Evolutionary conservation across 2,113 vertebrate species (phyloP).

Genomic region (Corapipo altera): DNA sequence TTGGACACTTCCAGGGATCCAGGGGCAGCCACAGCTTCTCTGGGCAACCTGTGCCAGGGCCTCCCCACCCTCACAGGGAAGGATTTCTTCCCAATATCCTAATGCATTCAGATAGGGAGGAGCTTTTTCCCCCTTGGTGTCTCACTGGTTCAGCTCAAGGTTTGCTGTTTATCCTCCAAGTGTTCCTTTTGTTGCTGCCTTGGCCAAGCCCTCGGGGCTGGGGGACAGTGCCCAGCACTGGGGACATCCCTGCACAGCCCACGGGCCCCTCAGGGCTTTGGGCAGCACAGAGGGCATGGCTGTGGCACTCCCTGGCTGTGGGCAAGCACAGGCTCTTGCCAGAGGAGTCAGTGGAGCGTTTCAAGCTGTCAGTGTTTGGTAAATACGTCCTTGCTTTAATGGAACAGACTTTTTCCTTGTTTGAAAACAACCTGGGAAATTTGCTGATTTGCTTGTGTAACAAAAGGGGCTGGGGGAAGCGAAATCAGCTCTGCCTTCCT

Average conservation of each 20-base stretch:
- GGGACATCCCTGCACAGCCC: neutral
- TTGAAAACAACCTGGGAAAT: neutral
- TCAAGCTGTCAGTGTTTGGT: neutral
- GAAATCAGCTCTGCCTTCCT: neutral
- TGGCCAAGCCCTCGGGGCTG: neutral
- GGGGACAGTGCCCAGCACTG: neutral
- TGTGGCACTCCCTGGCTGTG: neutral
- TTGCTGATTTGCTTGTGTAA: neutral
- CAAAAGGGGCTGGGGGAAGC: neutral
- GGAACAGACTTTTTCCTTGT: neutral
- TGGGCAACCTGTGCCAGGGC: neutral
- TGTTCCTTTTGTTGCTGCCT: neutral
- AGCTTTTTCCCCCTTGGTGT: neutral
- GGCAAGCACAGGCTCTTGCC: neutral
- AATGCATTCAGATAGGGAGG: accelerated
- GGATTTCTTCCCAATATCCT: neutral
- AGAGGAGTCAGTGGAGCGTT: neutral
- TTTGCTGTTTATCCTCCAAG: neutral
- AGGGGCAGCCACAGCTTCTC: neutral
- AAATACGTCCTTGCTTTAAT: neutral
- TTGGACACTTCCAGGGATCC: neutral
- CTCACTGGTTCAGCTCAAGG: neutral
- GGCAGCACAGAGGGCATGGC: neutral
- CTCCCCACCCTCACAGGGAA: neutral
- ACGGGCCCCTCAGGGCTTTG: accelerated